Base-by-base conservation (phyloP, 2,113 vertebrate species). In the Aythya baeri region DNA sequence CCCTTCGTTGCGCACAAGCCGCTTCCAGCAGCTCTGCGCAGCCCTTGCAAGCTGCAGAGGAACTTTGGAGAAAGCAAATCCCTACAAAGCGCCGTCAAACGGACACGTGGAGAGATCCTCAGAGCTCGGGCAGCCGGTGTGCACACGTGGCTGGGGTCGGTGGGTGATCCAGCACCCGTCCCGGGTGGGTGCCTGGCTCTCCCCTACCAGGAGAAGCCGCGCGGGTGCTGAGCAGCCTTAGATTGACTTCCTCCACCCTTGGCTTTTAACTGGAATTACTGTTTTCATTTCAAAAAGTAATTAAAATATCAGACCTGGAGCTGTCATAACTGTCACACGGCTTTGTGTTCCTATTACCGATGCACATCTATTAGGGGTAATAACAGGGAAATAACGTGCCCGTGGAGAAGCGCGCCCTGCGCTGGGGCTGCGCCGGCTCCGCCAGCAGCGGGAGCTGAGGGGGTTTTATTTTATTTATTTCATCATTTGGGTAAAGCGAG, bases 281-380 rank as follows among this genome's bases (percentile, higher is more conserved):
- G 94, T 96, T 97, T 96, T 94, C 95, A 5, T 80, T 67, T 73
- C 67, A 11, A 71, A 91, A 95, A 90, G 92, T 95, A 96, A 95
- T 97, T 97, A 95, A 96, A 96, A 95, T 74, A 94, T 94, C 96
- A 88, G 92, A 74, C 36, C 83, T 66, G 7, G 88, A 88, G 92
- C 92, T 93, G 96, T 94, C 95, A 83, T 76, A 94, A 88, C 94
- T 88, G 94, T 86, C 95, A 76, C 75, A 31, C 29, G 90, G 75
- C 38, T 93, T 83, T 90, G 96, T 86, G 88, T 76, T 87, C 15
- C 0, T 71, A 2, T 96, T 93, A 58, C 88, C 13, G 4, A 70
- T 52, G 82, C 75, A 73, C 95, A 77, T 93, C 90, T 66, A 65
- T 87, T 58, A 44, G 75, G 58, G 88, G 1, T 89, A 87, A 89